Evolutionary conservation across 2,888 invertebrate genomes (phyloP).

Genomic region (Onthophagus sagittarius): DNA sequence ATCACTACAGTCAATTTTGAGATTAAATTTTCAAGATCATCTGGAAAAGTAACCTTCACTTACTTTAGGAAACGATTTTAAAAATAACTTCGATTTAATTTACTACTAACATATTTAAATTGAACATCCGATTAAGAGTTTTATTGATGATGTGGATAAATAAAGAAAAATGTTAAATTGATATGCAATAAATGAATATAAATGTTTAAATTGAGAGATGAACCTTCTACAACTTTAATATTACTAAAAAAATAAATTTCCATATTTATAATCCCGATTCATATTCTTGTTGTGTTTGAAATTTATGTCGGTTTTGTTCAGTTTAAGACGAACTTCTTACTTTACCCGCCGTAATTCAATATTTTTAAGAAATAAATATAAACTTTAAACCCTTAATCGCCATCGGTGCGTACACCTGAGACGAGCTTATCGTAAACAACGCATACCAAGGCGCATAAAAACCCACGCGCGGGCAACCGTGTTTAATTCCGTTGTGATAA

Average conservation of each 20-base stretch:
- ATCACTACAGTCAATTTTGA: too few relatives aligned
- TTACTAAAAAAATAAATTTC: background rate
- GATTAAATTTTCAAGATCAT: too few relatives aligned
- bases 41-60: too few relatives aligned
- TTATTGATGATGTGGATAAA: too few relatives aligned
- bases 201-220: too few relatives aligned
- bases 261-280: background rate
- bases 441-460: background rate
- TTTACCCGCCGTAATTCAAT: background rate
- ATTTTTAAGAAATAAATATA: background rate
- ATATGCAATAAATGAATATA: too few relatives aligned
- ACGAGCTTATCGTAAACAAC: background rate
- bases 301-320: background rate
- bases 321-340: background rate
- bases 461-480: background rate
- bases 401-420: background rate
- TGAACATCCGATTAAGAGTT: too few relatives aligned
- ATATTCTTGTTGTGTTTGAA: background rate
- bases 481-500: background rate
- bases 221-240: too few relatives aligned
- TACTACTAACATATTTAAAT: too few relatives aligned
- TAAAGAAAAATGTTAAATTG: too few relatives aligned
- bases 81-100: too few relatives aligned
- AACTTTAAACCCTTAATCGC: background rate
- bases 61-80: too few relatives aligned